Evolutionary conservation across 1,140 invertebrate genomes (phyloP).

Genomic region (Leptopilina clavipes): DNA sequence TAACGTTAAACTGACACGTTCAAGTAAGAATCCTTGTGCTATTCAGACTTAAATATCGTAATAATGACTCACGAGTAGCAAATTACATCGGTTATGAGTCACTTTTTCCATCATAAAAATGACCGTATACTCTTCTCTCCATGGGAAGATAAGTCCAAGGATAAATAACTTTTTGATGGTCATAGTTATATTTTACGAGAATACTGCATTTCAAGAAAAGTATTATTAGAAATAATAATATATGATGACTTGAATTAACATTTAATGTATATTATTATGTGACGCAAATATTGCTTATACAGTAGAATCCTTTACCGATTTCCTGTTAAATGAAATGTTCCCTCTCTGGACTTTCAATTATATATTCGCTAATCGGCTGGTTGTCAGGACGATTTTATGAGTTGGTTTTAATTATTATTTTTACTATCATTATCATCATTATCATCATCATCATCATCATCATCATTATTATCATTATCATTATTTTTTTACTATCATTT

Average conservation of each 20-base stretch:
- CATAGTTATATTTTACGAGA: constrained; percentile 11
- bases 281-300: neutral
- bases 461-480: no score
- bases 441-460: no score
- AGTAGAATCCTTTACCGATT: neutral
- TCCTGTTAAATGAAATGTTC: neutral
- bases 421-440: no score
- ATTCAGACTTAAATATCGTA: neutral
- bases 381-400: no score
- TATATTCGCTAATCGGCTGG: no score
- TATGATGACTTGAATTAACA: constrained; percentile 1
- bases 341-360: no score
- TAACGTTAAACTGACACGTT: constrained; percentile 33
- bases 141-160: constrained; percentile 2
- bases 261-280: neutral
- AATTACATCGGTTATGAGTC: constrained; percentile 24
- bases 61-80: constrained; percentile 23
- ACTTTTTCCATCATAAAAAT: constrained; percentile 21
- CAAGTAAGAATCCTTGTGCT: constrained; percentile 11
- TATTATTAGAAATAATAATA: constrained; percentile 7
- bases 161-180: constrained; percentile 22
- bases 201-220: neutral
- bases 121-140: neutral
- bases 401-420: no score
- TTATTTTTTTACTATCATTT: no score